Evolutionary conservation across 1,140 invertebrate species (phyloP), one percentile per base, ranked within the genome.

Genomic region (Dryas iulia): DNA sequence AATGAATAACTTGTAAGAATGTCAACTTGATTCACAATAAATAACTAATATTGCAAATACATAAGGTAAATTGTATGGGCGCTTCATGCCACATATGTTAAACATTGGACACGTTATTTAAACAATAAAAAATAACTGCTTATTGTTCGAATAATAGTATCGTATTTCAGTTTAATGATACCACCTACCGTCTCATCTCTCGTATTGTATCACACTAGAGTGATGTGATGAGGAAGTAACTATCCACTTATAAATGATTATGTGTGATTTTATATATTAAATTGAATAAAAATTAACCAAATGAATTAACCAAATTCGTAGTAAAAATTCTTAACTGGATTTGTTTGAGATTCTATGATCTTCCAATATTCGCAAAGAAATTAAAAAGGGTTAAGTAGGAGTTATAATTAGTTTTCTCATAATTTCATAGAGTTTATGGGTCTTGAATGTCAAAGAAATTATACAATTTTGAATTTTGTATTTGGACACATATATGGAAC

Each of bases 101-200:
- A 47, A 47, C 63, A 69, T 76, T 61, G 39, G 75, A 35, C 68
- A 71, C 60, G 61, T 73, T 70, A 74, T 78, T 72, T 69, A 57
- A 74, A 73, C 70, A 77, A 70, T 68, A 54, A 69, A 59, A 23
- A 30, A 67, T 77, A 79, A 82, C 69, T 69, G 71, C 72, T 76
- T 60, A 79, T 79, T 81, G 79, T 81, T 66, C 60, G 53, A 39
- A 21, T 66, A 47, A 31, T 53, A 58, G 31, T 71, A n/a, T 54
- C 54, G 35, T 54, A 58, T 56, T 62, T 73, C 11, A 33, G 47
- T 62, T 63, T 69, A 69, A 68, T 53, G 59, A 63, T 25, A 59
- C 11, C 56, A 69, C 67, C 66, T 73, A 73, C 67, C 67, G 59
- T 67, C 57, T 65, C n/a, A 18, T 39, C 14, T 21, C 14, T 47